Conservation (phyloP, 1,140 invertebrate genomes). For the Leptinotarsa lineolata region DNA sequence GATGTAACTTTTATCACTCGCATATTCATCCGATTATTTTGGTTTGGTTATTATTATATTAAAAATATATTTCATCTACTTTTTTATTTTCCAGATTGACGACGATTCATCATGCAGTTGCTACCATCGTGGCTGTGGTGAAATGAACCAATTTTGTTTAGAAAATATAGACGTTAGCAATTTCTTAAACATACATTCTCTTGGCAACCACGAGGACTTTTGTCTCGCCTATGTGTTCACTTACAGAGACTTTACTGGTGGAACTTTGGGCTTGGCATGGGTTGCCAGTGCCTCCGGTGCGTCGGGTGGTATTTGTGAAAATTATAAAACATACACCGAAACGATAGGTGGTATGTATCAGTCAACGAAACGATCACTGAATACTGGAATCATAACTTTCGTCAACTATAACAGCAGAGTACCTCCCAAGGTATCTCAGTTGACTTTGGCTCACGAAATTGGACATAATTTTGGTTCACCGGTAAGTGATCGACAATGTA, state of each 20-base stretch:
- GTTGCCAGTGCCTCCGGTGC: conserved; percentile 94
- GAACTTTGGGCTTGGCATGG: conserved; percentile 86
- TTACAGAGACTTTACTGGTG: conserved; percentile 66
- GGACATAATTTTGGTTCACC: conserved; percentile 99
- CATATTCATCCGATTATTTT: too few relatives aligned
- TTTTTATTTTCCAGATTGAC: conserved; percentile 70
- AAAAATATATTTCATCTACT: neutral
- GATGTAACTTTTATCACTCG: too few relatives aligned
- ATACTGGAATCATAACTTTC: conserved; percentile 99
- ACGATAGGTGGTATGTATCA: conserved; percentile 91
- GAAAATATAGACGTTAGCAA: conserved; percentile 99
- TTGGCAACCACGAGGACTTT: conserved; percentile 96
- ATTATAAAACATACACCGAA: conserved; percentile 96
- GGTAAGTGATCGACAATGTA: conserved; percentile 64
- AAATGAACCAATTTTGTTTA: conserved; percentile 92
- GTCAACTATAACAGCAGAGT: conserved; percentile 98
- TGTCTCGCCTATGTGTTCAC: conserved; percentile 99
- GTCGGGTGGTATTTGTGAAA: conserved; percentile 98
- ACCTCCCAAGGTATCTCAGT: conserved; percentile 93
- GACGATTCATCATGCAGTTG: conserved; percentile 80
- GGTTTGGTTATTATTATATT: neutral
- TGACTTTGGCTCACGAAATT: conserved; percentile 98
- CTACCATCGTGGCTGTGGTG: conserved; percentile 64
- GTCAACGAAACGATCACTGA: conserved; percentile 90
- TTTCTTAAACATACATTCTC: conserved; percentile 96